These are phyloP conservation scores for Mormyrus iriodes DNA, from an alignment of 2,113 vertebrate genomes.

Conservation along the genomic window DNA sequence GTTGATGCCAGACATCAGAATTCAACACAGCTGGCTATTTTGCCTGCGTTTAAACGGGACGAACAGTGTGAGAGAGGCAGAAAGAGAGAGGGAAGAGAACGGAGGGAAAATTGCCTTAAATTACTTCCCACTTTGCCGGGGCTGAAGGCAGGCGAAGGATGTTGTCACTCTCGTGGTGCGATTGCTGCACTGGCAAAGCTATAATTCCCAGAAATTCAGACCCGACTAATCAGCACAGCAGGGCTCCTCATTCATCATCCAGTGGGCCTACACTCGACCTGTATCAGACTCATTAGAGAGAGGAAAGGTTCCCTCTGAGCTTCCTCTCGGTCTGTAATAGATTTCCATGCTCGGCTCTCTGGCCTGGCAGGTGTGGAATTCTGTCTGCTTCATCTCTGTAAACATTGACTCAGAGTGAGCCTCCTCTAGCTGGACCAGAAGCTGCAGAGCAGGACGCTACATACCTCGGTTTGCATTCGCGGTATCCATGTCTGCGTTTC, in stretches of 20 bases:
- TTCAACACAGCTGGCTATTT: background rate
- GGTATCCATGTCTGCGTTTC: background rate
- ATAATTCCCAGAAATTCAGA: slow-evolving; percentile 21
- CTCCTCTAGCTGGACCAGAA: background rate
- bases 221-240: slow-evolving; percentile 1
- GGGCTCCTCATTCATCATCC: background rate
- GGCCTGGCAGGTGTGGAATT: background rate
- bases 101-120: background rate
- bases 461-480: background rate
- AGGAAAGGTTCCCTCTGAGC: background rate
- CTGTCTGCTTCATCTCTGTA: background rate
- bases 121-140: background rate
- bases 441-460: background rate
- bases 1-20: background rate
- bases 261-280: background rate
- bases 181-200: slow-evolving; percentile 15
- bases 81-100: slow-evolving; percentile 3
- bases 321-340: background rate
- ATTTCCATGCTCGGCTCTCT: background rate
- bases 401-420: background rate
- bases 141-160: background rate
- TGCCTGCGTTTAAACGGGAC: background rate
- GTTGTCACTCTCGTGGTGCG: slow-evolving; percentile 19
- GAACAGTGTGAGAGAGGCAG: background rate
- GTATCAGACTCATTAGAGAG: slow-evolving; percentile 10